Evolutionary conservation across 2,113 vertebrate species (phyloP), one percentile per base, ranked within the genome.

Genomic region (Corythaeola cristata): DNA sequence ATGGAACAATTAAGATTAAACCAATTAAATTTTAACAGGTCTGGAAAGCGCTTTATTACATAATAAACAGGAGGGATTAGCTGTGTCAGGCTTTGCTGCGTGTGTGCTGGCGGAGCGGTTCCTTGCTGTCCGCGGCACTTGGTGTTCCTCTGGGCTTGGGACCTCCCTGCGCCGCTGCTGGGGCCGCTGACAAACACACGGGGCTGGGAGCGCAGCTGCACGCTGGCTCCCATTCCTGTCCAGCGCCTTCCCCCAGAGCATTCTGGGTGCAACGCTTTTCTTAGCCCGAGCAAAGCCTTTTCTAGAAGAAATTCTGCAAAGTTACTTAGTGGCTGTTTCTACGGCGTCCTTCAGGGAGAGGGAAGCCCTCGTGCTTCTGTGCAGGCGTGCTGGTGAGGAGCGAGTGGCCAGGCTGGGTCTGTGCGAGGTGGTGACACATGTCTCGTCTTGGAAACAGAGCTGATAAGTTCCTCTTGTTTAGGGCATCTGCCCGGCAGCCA

Each of bases 11-110:
- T 82, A 71, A 85, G 89, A 97, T 96, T 94, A 96, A 97, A 94
- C 85, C 82, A 95, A 95, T 96, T 95, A 96, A 95, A 90, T 82
- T 96, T 95, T 95, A 93, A 96, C 92, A 85, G 95, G 90, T 92
- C 92, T 94, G 91, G 93, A 92, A 64, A 96, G 95, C 6, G 21
- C 97, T 97, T 97, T 97, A 97, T 96, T 96, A 89, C 93, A 92
- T 94, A 94, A 96, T 97, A 95, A 96, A 94, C 75, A 80, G 58
- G 69, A 76, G 83, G 85, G 79, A 86, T 97, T 93, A 93, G 59
- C 89, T 1, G 0, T 59, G 77, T 60, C 0, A 5, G 49, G 76
- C 30, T 62, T 67, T 82, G 64, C 88, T 67, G 8, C 0, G 0
- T 89, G 64, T 88, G 73, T 77, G 77, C 75, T 45, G 66, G 55